Percentiles rank a stretch among this genome's conserved stretches.
Evolutionary conservation across 2,797 vertebrate species (phyloP).

Genomic region (Emydoidea blandingii): DNA sequence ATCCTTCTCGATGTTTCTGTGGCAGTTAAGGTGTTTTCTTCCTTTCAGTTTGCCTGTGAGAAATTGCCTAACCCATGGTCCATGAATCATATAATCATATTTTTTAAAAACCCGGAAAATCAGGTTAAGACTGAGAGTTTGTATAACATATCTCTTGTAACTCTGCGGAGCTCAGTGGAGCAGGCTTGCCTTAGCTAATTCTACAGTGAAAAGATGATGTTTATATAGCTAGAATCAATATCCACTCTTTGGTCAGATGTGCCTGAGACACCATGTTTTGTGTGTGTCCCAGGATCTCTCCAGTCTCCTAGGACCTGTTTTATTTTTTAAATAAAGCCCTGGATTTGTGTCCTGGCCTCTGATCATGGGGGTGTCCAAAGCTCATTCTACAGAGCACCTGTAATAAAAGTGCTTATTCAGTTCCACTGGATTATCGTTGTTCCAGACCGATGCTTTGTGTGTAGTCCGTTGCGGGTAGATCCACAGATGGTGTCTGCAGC

Average conservation of each 20-base stretch:
- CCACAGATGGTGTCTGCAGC: fast-evolving
- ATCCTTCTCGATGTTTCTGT: background rate
- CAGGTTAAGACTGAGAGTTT: background rate
- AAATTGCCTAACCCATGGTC: background rate
- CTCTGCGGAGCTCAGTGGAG: background rate
- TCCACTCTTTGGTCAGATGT: background rate
- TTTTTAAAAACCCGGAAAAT: background rate
- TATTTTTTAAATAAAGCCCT: background rate
- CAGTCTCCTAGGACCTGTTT: background rate
- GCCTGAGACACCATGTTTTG: background rate
- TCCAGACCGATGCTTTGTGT: fast-evolving
- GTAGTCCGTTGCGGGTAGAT: fast-evolving
- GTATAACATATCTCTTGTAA: background rate
- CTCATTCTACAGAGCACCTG: too few species aligned
- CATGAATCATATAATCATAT: background rate
- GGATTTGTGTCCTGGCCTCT: fast-evolving
- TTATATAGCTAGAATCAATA: fast-evolving
- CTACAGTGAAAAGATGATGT: fast-evolving
- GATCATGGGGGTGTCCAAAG: fast-evolving
- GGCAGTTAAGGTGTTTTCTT: background rate
- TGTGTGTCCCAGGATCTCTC: background rate
- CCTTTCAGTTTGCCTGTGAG: background rate
- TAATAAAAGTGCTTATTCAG: too few species aligned
- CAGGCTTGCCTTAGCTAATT: background rate
- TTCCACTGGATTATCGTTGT: background rate